phyloP scores from a whole-genome alignment of 2,797 vertebrate genomes.

The Chromobotia macracanthus region DNA sequence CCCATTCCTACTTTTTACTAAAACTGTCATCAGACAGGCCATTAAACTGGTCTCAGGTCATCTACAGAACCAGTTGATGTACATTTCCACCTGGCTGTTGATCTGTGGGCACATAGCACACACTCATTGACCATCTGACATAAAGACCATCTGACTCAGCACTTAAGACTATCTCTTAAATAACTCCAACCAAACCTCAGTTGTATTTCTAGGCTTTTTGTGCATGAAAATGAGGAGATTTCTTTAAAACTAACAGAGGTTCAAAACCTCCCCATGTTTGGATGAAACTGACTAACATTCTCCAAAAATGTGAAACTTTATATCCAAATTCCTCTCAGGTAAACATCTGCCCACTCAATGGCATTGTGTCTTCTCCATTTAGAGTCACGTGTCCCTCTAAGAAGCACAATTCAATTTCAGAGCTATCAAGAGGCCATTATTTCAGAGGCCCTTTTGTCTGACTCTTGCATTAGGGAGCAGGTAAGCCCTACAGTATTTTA shows the following conservation, averaged over 20 bases:
- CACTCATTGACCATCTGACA: constrained; percentile 28
- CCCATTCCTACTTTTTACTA: not conserved
- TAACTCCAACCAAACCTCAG: constrained; percentile 20
- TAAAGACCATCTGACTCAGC: constrained; percentile 44
- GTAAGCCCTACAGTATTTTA: constrained; percentile 24
- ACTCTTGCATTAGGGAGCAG: constrained; percentile 14
- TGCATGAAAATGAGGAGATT: no score
- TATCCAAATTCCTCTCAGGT: constrained; percentile 11
- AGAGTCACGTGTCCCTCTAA: constrained; percentile 43
- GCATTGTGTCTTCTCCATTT: constrained; percentile 10
- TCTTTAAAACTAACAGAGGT: no score
- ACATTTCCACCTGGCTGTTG: constrained; percentile 7
- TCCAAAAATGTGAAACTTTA: constrained; percentile 1
- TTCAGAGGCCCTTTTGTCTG: constrained; percentile 35
- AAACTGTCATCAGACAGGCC: not conserved
- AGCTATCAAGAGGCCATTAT: constrained; percentile 47
- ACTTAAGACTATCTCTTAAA: constrained; percentile 19
- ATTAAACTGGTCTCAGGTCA: constrained; percentile 13
- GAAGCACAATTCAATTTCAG: constrained; percentile 47
- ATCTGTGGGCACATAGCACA: constrained; percentile 28
- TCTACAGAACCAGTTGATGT: not conserved
- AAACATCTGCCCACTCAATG: constrained; percentile 16
- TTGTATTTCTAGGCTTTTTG: not conserved
- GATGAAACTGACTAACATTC: no score
- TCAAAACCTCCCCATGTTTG: no score